Percentiles rank a stretch among this genome's conserved stretches.
Evolutionary conservation across 1,140 invertebrate species (phyloP).

Genomic region (Drosophila asahinai): DNA sequence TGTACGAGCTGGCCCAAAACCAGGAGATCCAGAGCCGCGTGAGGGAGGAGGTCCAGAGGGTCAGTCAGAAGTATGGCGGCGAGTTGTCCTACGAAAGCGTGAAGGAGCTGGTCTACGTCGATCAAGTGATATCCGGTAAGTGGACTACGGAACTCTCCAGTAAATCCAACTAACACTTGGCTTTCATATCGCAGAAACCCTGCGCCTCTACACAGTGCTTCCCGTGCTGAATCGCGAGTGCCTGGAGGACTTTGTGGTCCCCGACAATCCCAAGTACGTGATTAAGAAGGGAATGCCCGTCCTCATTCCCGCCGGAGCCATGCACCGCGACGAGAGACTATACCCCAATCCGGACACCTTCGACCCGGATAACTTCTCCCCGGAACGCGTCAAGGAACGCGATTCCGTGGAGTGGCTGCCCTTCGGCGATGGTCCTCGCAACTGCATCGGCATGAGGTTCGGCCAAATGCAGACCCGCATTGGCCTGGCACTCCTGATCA

Average conservation of each 20-base stretch:
- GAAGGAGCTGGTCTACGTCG: constrained; percentile 86
- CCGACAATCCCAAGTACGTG: constrained; percentile 74
- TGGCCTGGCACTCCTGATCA: constrained; percentile 85
- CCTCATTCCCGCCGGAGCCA: constrained; percentile 60
- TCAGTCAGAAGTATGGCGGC: constrained; percentile 78
- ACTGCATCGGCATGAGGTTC: constrained; percentile 87
- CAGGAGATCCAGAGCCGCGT: constrained; percentile 86
- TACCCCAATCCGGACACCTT: constrained; percentile 89
- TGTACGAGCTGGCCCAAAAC: constrained; percentile 87
- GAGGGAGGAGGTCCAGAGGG: constrained; percentile 86
- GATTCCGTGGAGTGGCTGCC: constrained; percentile 86
- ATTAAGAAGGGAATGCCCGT: constrained; percentile 73
- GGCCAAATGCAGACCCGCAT: constrained; percentile 88
- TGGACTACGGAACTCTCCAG: no score
- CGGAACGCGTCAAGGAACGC: constrained; percentile 86
- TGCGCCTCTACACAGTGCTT: constrained; percentile 76
- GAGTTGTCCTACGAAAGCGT: constrained; percentile 86
- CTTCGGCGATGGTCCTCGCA: constrained; percentile 86
- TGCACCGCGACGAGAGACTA: constrained; percentile 84
- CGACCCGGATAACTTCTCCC: constrained; percentile 88
- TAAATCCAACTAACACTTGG: not conserved
- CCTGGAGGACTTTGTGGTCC: constrained; percentile 83
- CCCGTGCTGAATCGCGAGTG: constrained; percentile 85
- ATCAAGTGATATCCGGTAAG: constrained; percentile 86
- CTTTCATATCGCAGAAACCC: constrained; percentile 64